These are phyloP conservation scores for Clupea harengus DNA, from an alignment of 2,113 vertebrate species.

Conservation along the genomic window DNA sequence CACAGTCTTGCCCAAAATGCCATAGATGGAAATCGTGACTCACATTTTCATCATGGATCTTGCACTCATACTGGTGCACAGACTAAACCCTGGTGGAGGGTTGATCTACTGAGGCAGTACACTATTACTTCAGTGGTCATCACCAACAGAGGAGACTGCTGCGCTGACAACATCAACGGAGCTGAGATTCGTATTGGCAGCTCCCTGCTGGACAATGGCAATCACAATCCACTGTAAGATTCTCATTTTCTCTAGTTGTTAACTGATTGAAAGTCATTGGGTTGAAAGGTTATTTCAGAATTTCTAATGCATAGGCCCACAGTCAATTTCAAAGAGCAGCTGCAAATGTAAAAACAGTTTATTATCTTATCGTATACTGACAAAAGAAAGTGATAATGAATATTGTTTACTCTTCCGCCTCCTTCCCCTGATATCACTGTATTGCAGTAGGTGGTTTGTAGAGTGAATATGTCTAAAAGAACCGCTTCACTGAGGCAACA, in stretches of 20 bases:
- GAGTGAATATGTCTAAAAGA: too few species aligned
- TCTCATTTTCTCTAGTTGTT: not conserved
- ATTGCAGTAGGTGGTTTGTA: too few species aligned
- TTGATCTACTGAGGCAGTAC: slow-evolving; percentile 21
- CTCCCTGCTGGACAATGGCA: slow-evolving; percentile 24
- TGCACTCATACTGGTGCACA: not conserved
- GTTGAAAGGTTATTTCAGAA: too few species aligned
- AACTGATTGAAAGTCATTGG: not conserved
- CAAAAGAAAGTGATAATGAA: too few species aligned
- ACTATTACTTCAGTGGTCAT: slow-evolving; percentile 34
- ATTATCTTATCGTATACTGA: too few species aligned
- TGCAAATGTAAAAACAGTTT: too few species aligned
- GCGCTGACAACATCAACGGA: slow-evolving; percentile 11
- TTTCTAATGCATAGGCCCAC: too few species aligned
- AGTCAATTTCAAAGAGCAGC: too few species aligned
- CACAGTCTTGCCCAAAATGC: slow-evolving; percentile 19
- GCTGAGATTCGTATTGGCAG: slow-evolving; percentile 14
- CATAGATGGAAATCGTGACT: slow-evolving; percentile 35
- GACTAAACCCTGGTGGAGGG: slow-evolving; percentile 37
- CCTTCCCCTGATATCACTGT: too few species aligned
- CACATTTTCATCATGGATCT: slow-evolving; percentile 23
- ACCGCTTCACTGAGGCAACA: too few species aligned
- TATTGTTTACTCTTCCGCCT: too few species aligned
- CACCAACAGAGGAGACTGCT: slow-evolving; percentile 38
- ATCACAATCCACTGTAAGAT: slow-evolving; percentile 31